Evolutionary conservation across 2,888 invertebrate species (phyloP), one percentile per base, ranked within the genome.

Genomic region (Tipula confusa): DNA sequence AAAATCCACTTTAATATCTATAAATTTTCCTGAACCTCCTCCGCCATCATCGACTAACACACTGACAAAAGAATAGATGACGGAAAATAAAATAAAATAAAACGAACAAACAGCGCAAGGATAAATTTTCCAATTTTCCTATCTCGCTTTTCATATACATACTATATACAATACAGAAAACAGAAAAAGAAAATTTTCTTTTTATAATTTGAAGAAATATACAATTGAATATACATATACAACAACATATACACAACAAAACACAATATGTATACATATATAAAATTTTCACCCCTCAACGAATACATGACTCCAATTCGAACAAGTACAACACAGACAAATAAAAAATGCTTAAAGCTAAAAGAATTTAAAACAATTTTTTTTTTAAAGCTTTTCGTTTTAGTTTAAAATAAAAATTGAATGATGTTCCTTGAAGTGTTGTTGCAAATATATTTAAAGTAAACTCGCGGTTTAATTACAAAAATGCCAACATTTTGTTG

Each of bases 21-120:
- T 64, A 64, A 9, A 24, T 64, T 64, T 24, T 64, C 11, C 24
- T 24, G 64, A 24, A 64, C 64, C 64, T 64, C 1, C 9, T 64
- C 24, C 64, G 64, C 24, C 64, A 64, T 3, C 64, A 64, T 64
- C 64, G 11, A 64, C 64, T 24, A 64, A 64, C 24, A 64, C 24
- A 64, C 64, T 64, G 24, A 9, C 43, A 64, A 24, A 18, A 24
- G 64, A 43, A 43, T n/a, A 43, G 43, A 43, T 43, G 43, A 43
- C 9, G 11, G 9, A 43, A 43, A 43, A 43, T 43, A 43, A 15
- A 43, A 43, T 43, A 64, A 64, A 64, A 24, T 64, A 24, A 64
- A 64, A 64, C 64, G 64, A 64, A 64, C 64, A 64, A 64, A 64
- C 64, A 64, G 64, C 64, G 64, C 64, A 64, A 64, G 64, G 64